Evolutionary conservation across 2,797 vertebrate species (phyloP), one percentile per base, ranked within the genome.

Genomic region (Rhadinocentrus ornatus): DNA sequence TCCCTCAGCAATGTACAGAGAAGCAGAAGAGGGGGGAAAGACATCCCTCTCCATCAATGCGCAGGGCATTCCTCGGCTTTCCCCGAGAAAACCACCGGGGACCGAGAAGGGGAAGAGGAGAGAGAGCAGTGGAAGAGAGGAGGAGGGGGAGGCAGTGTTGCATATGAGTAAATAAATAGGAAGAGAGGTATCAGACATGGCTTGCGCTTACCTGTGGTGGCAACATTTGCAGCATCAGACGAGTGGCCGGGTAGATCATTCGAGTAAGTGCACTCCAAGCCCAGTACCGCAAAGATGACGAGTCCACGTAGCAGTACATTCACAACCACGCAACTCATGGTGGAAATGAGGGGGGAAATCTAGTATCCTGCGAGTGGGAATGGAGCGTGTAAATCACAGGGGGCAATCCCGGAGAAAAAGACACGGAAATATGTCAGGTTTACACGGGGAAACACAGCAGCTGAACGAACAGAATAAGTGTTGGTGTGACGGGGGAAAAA

Each of bases 241-340:
- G 88, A 71, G 66, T 85, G 89, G 82, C 74, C 77, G 68, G 90
- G 69, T 54, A 92, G 86, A 79, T 90, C 77, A 60, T 76, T 89
- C n/a, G 89, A 84, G 90, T 82, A 84, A 77, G 88, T 83, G 82
- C 86, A 83, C 71, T 91, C 92, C 78, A 78, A 92, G 86, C 93
- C 92, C 88, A 95, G 91, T 89, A 95, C 93, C 90, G 93, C 94
- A 94, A 89, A 94, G 92, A 95, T 92, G 92, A 95, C 88, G 91
- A 95, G 93, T 93, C 94, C 95, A 92, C 93, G 93, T 82, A 95
- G 93, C 92, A 95, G 80, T 54, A 91, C 80, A 86, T 91, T 86
- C 85, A 93, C 79, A 59, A 91, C 81, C 86, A 91, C 89, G 90
- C 77, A 91, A 91, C 88, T 93, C 95, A 95, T 95, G 87, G 86